A percentile compares a stretch with the other conserved stretches of the same genome.
These are phyloP conservation scores for Philereme vetulata DNA, from an alignment of 2,888 invertebrate genomes.

Conservation along the genomic window DNA sequence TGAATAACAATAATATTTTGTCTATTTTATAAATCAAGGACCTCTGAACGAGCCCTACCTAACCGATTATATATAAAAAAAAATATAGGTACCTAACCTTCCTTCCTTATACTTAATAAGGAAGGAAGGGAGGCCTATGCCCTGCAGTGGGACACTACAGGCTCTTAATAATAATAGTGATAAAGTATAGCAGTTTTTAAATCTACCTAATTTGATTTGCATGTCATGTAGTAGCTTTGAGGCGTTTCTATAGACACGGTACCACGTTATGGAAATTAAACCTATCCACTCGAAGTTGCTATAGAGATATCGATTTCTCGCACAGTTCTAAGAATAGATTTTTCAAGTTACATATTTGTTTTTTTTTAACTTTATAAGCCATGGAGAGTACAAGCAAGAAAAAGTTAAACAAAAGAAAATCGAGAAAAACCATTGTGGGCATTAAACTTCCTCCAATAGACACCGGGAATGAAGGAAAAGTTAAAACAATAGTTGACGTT, in stretches of 20 bases:
- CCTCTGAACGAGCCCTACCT: no score
- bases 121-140: no score
- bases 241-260: conserved; percentile 22
- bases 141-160: no score
- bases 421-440: conserved; percentile 58
- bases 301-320: conserved; percentile 63
- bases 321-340: conserved; percentile 1
- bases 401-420: conserved; percentile 50
- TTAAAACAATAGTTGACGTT: conserved; percentile 84
- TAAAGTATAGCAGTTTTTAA: no score
- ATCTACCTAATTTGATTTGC: no score
- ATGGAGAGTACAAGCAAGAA: conserved; percentile 48
- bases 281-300: conserved; percentile 46
- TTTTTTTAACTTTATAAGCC: neutral
- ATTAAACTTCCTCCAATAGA: conserved; percentile 73
- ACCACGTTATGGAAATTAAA: conserved; percentile 12
- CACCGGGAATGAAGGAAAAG: conserved; percentile 46
- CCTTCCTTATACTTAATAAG: no score
- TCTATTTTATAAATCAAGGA: neutral
- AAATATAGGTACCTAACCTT: no score
- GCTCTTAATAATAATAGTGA: no score
- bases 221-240: neutral
- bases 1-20: conserved; percentile 1
- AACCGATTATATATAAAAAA: no score
- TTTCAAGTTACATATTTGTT: conserved; percentile 1